Evolutionary conservation across 2,888 invertebrate genomes (phyloP).

Genomic region (Tyria jacobaeae): DNA sequence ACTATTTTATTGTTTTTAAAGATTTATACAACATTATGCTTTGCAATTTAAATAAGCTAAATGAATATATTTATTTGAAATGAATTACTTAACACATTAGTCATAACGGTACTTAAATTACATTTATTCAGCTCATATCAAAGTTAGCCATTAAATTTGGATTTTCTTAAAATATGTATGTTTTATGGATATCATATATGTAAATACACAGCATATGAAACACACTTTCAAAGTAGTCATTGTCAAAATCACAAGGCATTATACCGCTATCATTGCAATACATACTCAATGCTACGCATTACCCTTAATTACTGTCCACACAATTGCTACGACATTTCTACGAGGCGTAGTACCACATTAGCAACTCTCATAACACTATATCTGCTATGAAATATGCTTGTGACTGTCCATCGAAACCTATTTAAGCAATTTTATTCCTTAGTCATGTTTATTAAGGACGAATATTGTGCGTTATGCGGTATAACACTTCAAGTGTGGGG

Average conservation of each 20-base stretch:
- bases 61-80: conserved; percentile 26
- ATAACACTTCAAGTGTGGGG: conserved; percentile 58
- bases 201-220: conserved; percentile 22
- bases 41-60: conserved; percentile 20
- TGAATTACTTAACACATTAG: conserved; percentile 33
- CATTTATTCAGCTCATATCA: conserved; percentile 31
- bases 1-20: conserved; percentile 11
- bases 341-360: conserved; percentile 77
- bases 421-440: conserved; percentile 59
- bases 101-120: conserved; percentile 32
- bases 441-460: conserved; percentile 56
- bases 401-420: conserved; percentile 55
- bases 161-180: conserved; percentile 12
- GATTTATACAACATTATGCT: conserved; percentile 6
- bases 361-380: conserved; percentile 80
- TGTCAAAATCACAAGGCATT: conserved; percentile 75
- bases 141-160: conserved; percentile 14
- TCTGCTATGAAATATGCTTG: conserved; percentile 79
- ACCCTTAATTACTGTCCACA: conserved; percentile 80
- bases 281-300: conserved; percentile 64
- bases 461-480: conserved; percentile 54
- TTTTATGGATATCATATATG: conserved; percentile 22
- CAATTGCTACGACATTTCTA: conserved; percentile 76
- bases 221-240: conserved; percentile 58
- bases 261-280: conserved; percentile 67